phyloP scores from a whole-genome alignment of 2,888 invertebrate species.

The Ophonus ardosiacus region DNA sequence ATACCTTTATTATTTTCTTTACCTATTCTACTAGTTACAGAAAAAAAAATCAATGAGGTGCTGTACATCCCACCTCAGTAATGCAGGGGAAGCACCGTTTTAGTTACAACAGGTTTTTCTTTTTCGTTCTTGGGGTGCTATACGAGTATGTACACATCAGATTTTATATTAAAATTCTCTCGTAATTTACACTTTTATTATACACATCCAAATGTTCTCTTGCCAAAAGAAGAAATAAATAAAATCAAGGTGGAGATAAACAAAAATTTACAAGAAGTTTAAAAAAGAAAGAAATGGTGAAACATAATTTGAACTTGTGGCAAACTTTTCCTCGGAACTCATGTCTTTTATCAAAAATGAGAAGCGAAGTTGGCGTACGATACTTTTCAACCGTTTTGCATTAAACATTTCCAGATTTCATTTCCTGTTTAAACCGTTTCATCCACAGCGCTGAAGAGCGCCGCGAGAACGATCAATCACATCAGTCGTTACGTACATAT shows the following conservation, averaged over 20 bases:
- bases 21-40: no score
- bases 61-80: no score
- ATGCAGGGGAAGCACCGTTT: no score
- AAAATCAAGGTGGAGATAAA: slow-evolving; percentile 38
- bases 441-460: slow-evolving; percentile 20
- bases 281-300: slow-evolving; percentile 31
- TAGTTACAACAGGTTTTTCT: no score
- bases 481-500: slow-evolving; percentile 19
- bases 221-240: slow-evolving; percentile 3
- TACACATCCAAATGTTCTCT: background rate
- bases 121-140: no score
- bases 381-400: slow-evolving; percentile 46
- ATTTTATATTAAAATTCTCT: no score
- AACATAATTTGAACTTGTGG: slow-evolving; percentile 45
- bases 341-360: slow-evolving; percentile 50
- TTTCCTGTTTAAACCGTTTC: slow-evolving; percentile 58
- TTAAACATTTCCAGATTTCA: slow-evolving; percentile 60
- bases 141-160: no score
- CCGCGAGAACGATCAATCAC: slow-evolving; percentile 46
- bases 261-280: slow-evolving; percentile 37
- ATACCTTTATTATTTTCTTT: no score
- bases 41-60: no score
- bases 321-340: slow-evolving; percentile 36
- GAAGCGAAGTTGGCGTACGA: slow-evolving; percentile 44
- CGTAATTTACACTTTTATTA: no score